phyloP scores from a whole-genome alignment of 1,140 invertebrate genomes.

The Aphis craccivora region DNA sequence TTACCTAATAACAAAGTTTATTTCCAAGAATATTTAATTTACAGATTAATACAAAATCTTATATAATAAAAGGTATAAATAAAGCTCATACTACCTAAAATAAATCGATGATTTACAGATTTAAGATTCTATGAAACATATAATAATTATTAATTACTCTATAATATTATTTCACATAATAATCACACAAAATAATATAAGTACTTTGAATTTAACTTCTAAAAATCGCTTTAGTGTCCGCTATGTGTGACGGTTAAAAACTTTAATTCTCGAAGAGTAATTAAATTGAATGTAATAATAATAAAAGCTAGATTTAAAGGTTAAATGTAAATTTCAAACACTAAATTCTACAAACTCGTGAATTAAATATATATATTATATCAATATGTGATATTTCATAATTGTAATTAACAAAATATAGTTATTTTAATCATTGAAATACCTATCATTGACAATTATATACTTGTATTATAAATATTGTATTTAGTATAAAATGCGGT shows the following conservation, averaged over 20 bases:
- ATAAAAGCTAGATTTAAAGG: conserved; percentile 7
- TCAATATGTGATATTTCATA: not conserved
- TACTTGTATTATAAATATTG: not conserved
- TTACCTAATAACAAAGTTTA: too few relatives aligned
- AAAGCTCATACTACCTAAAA: too few relatives aligned
- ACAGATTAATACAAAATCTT: too few relatives aligned
- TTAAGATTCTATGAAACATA: too few relatives aligned
- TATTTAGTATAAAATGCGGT: not conserved
- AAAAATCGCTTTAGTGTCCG: not conserved
- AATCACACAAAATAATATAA: not conserved
- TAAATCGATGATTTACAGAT: too few relatives aligned
- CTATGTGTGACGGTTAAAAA: conserved; percentile 38
- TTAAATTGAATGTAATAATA: conserved; percentile 30
- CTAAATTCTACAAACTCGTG: not conserved
- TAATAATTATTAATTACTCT: too few relatives aligned
- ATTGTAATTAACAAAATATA: not conserved
- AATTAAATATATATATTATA: too few relatives aligned
- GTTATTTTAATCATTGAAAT: not conserved
- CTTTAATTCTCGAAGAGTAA: not conserved
- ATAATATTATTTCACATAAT: too few relatives aligned
- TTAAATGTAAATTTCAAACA: conserved; percentile 21
- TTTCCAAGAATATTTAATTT: too few relatives aligned
- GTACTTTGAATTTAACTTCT: not conserved
- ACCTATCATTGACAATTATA: not conserved
- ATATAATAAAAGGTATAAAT: too few relatives aligned